Base-by-base conservation (phyloP, 2,888 invertebrate genomes). In the Noctua fimbriata region DNA sequence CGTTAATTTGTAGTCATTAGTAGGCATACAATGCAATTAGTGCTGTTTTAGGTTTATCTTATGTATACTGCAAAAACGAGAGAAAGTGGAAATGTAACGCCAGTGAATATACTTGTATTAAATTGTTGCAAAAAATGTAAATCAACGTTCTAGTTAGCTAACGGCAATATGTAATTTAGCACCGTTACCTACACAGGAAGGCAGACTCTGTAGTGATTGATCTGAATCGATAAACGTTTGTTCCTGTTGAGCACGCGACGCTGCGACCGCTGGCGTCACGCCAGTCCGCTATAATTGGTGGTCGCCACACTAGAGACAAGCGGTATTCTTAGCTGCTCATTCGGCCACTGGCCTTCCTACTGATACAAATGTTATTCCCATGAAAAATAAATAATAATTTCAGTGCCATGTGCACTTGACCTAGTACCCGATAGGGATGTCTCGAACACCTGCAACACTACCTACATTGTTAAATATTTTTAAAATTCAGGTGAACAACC, bases 201-300 rank as follows among this genome's bases (percentile, higher is more conserved):
- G 87, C 78, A 89, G 84, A 85, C 73, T 71, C 63, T 84, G 85
- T 89, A 91, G 87, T 94, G 95, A 96, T 95, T 93, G 94, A 95
- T 95, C 84, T 90, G 88, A 91, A 93, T 94, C 93, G 93, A 95
- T 95, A 93, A 93, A 92, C 91, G 91, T 91, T 94, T 92, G 94
- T 95, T 95, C 93, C 94, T 94, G 93, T 93, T 94, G 92, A 94
- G 91, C 93, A 93, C 93, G 92, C 93, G 92, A 90, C 90, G 92
- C 90, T 90, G 96, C 95, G 95, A 91, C 94, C 90, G 91, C 97
- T 98, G 98, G 98, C 98, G 96, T 84, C 90, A 86, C 94, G 98
- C 98, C 98, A 98, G 98, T 97, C 97, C 97, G 97, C 98, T 98
- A 98, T 98, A 98, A 98, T 98, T 98, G 98, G 98, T 98, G 98